Evolutionary conservation across 2,113 vertebrate genomes (phyloP).

Genomic region (Cryptomyrus ogoouensis): DNA sequence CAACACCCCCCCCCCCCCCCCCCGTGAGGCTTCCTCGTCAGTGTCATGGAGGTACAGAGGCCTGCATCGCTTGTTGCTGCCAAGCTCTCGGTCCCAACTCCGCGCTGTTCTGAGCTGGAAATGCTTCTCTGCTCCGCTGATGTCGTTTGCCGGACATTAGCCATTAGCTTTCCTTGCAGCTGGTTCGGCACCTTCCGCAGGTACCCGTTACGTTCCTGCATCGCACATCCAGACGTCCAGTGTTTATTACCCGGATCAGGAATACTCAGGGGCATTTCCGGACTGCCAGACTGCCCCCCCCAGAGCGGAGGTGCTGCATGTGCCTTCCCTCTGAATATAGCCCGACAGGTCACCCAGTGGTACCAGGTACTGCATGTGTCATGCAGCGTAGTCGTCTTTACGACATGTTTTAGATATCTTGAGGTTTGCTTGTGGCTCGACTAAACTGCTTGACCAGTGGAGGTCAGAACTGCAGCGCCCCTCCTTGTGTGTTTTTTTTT

Average conservation of each 20-base stretch:
- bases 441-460: background rate
- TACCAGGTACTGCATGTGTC: background rate
- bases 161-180: background rate
- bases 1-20: too few species aligned
- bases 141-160: too few species aligned
- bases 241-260: background rate
- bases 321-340: background rate
- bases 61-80: slow-evolving; percentile 59
- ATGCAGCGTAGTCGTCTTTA: background rate
- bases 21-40: too few species aligned
- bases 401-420: background rate
- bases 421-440: background rate
- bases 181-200: too few species aligned
- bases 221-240: too few species aligned
- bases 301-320: background rate
- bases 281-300: too few species aligned
- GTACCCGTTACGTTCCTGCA: too few species aligned
- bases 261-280: background rate
- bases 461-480: background rate
- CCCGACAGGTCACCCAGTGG: background rate
- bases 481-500: background rate
- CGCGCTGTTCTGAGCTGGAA: background rate
- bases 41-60: slow-evolving; percentile 64
- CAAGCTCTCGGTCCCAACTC: slow-evolving; percentile 36
- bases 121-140: background rate